phyloP scores from a whole-genome alignment of 2,888 invertebrate species.

The Philaethria dido region DNA sequence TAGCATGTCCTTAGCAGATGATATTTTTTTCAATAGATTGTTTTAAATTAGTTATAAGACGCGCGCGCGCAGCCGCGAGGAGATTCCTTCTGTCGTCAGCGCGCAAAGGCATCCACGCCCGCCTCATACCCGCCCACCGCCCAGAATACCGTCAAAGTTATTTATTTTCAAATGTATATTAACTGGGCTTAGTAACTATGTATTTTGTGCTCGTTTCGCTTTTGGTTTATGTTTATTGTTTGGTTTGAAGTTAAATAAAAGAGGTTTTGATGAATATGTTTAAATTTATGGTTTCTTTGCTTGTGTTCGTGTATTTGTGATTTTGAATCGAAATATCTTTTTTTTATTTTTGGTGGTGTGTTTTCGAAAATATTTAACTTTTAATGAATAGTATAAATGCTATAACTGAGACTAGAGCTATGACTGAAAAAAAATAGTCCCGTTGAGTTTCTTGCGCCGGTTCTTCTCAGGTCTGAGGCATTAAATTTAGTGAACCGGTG shows the following conservation, averaged over 20 bases:
- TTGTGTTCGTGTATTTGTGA: no score
- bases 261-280: background rate
- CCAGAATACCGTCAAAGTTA: conserved; percentile 30
- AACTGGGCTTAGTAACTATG: conserved; percentile 9
- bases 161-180: conserved; percentile 43
- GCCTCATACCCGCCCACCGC: conserved; percentile 47
- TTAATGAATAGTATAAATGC: no score
- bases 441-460: no score
- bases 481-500: no score
- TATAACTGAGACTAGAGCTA: no score
- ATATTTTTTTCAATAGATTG: conserved; percentile 82
- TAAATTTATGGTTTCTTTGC: no score
- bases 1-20: conserved; percentile 71
- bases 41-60: conserved; percentile 81
- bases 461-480: no score
- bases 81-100: conserved; percentile 90
- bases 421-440: no score
- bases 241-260: background rate
- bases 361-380: no score
- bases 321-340: no score
- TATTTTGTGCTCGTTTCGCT: conserved; percentile 32
- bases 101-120: conserved; percentile 83
- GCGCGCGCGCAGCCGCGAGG: conserved; percentile 78
- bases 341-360: no score
- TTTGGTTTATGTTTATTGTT: conserved; percentile 13